Percentiles rank a stretch among this genome's conserved stretches.
Conservation (phyloP, 2,888 invertebrate species). For the Eustalomyia histrio region DNA sequence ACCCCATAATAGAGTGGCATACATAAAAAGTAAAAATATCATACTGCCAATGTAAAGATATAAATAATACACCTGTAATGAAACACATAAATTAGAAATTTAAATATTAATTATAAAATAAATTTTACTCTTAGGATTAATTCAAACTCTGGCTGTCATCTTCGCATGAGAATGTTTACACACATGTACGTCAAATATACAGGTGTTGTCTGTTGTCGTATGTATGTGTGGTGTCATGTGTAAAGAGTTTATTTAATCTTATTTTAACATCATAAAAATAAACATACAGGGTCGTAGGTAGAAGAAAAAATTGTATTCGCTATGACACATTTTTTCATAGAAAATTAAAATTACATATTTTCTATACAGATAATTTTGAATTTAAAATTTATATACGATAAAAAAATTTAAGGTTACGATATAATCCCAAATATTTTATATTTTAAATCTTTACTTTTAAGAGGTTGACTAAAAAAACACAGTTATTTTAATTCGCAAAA, state of each 20-base stretch:
- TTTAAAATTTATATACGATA: too few relatives aligned
- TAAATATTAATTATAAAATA: constrained; percentile 52
- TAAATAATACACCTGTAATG: constrained; percentile 88
- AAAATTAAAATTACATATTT: too few relatives aligned
- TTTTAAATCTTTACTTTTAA: too few relatives aligned
- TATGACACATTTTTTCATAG: too few relatives aligned
- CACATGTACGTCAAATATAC: background rate
- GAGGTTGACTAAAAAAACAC: too few relatives aligned
- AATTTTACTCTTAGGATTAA: constrained; percentile 8
- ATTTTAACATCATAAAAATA: background rate
- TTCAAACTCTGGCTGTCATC: background rate
- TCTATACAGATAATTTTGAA: too few relatives aligned
- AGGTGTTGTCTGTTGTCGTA: background rate
- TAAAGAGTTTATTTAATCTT: constrained; percentile 1
- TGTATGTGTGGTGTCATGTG: background rate
- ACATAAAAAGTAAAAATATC: constrained; percentile 91
- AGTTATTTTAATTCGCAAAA: too few relatives aligned
- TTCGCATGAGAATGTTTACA: background rate
- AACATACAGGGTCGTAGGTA: background rate
- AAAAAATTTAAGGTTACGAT: too few relatives aligned
- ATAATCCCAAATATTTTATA: too few relatives aligned
- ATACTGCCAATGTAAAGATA: constrained; percentile 93
- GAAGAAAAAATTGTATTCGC: too few relatives aligned
- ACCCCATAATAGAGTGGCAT: constrained; percentile 87
- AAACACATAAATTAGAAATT: constrained; percentile 38